phyloP scores from a whole-genome alignment of 2,113 vertebrate species.

The Furnarius figulus region DNA sequence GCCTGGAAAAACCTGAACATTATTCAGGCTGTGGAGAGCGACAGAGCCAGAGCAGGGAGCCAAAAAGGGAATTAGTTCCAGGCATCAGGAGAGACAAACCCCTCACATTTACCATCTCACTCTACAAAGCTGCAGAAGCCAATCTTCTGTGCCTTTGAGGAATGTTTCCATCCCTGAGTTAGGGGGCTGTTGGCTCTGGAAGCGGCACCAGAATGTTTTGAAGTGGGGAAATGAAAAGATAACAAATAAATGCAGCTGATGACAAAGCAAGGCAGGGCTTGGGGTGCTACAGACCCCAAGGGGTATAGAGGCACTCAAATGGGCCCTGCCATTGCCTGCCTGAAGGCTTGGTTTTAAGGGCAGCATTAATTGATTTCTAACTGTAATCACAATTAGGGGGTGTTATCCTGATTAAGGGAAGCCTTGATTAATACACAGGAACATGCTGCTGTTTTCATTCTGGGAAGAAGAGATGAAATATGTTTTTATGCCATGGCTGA shows the following conservation, averaged over 20 bases:
- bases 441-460: slow-evolving; percentile 32
- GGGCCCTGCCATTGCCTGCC: neutral
- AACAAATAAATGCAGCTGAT: neutral
- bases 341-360: slow-evolving; percentile 65
- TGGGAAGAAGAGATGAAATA: slow-evolving; percentile 27
- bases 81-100: neutral
- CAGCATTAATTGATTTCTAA: slow-evolving; percentile 77
- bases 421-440: slow-evolving; percentile 67
- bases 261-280: neutral
- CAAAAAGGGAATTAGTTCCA: slow-evolving; percentile 46
- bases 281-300: neutral
- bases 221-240: neutral
- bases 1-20: neutral
- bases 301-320: neutral
- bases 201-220: neutral
- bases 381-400: slow-evolving; percentile 73
- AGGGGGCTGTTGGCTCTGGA: neutral
- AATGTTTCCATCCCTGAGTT: neutral
- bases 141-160: neutral
- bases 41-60: neutral
- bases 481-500: neutral
- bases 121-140: neutral
- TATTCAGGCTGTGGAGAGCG: neutral
- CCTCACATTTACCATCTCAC: neutral
- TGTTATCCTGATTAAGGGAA: slow-evolving; percentile 68